Conservation (phyloP, 2,113 vertebrate species). For the Hippocampus comes region DNA sequence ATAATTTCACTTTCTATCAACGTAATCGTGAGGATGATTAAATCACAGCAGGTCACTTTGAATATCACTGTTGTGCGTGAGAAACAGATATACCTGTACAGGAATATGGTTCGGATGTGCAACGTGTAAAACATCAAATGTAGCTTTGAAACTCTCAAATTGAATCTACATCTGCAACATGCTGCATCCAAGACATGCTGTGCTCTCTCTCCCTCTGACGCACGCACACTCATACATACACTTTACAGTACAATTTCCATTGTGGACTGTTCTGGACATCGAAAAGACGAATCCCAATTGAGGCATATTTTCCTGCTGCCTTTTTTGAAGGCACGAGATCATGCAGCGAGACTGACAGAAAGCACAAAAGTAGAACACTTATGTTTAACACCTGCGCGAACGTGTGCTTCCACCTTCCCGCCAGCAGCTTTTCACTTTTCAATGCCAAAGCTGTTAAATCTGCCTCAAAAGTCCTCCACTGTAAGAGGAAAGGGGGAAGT, state of each 20-base stretch:
- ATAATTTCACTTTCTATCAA: too few relatives aligned
- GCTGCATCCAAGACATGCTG: not conserved
- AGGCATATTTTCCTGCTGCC: constrained; percentile 11
- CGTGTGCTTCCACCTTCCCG: constrained; percentile 23
- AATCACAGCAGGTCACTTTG: too few relatives aligned
- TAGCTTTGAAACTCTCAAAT: not conserved
- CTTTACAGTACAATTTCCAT: constrained; percentile 24
- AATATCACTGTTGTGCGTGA: not conserved
- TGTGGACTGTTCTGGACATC: constrained; percentile 18
- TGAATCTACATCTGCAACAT: not conserved
- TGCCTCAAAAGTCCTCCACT: constrained; percentile 46
- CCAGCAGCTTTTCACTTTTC: constrained; percentile 47
- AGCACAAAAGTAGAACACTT: constrained; percentile 41
- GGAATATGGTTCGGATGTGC: not conserved
- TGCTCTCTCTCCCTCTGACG: not conserved
- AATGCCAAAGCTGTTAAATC: constrained; percentile 57
- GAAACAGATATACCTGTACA: not conserved
- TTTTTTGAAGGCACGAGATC: constrained; percentile 30
- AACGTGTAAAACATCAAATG: not conserved
- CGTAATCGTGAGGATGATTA: too few relatives aligned
- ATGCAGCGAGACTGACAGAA: constrained; percentile 31
- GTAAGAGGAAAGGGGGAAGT: constrained; percentile 21
- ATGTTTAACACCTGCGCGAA: constrained; percentile 65
- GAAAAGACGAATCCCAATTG: constrained; percentile 33
- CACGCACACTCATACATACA: not conserved